Percentiles rank a stretch among this genome's conserved stretches.
These are phyloP conservation scores for Chaenodraco wilsoni DNA, from an alignment of 2,797 vertebrate genomes.

Conservation along the genomic window DNA sequence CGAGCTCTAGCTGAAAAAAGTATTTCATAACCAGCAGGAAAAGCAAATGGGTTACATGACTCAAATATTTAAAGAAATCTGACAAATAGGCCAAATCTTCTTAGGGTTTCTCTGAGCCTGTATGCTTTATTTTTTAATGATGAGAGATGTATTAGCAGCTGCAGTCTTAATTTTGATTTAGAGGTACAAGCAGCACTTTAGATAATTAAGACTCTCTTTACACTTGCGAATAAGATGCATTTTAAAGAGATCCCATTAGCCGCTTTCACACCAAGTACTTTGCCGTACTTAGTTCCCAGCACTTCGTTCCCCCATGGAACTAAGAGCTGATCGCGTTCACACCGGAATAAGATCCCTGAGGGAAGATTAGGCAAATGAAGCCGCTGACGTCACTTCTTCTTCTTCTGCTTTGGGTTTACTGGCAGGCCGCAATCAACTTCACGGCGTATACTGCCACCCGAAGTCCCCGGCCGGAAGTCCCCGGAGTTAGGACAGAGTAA, in stretches of 20 bases:
- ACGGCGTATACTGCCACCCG: too few species aligned
- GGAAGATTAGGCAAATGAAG: too few species aligned
- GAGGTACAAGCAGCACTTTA: constrained; percentile 32
- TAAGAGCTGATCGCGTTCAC: too few species aligned
- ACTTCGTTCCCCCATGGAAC: too few species aligned
- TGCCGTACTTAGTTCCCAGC: too few species aligned
- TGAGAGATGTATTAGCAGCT: constrained; percentile 39
- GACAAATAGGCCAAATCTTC: constrained; percentile 66
- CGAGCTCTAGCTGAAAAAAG: constrained; percentile 21
- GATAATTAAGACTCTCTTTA: constrained; percentile 8
- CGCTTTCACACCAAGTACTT: too few species aligned
- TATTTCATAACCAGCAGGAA: constrained; percentile 38
- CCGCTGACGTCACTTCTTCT: too few species aligned
- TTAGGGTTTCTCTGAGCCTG: constrained; percentile 44
- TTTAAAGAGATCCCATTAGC: constrained; percentile 25
- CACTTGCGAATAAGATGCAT: constrained; percentile 26
- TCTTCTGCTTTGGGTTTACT: too few species aligned
- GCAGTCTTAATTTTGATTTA: constrained; percentile 45
- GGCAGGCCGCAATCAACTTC: too few species aligned
- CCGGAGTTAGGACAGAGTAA: too few species aligned
- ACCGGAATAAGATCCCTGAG: too few species aligned
- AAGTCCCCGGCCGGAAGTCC: too few species aligned
- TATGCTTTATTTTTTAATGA: constrained; percentile 42
- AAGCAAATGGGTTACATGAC: constrained; percentile 59
- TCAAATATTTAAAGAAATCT: constrained; percentile 60